Evolutionary conservation across 2,797 vertebrate species (phyloP), one percentile per base, ranked within the genome.

Genomic region (Triplophysa bombifrons): DNA sequence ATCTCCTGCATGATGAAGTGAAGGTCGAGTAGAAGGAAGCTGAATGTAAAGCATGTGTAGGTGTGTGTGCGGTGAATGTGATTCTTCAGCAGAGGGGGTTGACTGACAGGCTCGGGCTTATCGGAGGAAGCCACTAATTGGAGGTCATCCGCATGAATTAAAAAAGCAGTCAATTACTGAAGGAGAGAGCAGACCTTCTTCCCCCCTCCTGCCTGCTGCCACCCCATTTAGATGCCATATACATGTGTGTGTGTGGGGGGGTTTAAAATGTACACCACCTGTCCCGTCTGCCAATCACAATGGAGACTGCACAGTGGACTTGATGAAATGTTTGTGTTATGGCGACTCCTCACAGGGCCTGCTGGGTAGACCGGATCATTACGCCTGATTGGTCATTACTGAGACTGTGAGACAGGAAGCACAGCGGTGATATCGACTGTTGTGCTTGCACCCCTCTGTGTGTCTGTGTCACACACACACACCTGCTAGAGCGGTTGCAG

Each of bases 91-190:
- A 78, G 79, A 48, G 65, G 19, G 64, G 55, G 82, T 58, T 84
- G 77, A 85, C 80, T 74, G 84, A 82, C 82, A 75, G 81, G 58
- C 74, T 55, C 7, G 1, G 78, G 82, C 84, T 78, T 83, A 48
- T 75, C 56, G 27, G 75, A 82, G 65, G 71, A 79, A 55, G 65
- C 13, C 69, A 56, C 80, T 84, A 84, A 86, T 84, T 85, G 80
- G 82, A 87, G 86, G 86, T 88, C 84, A 82, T 83, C 63, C 70
- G 74, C 80, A 84, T 82, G 76, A 80, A 80, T 85, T 79, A 81
- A 74, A 81, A 66, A 86, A 84, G 72, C 78, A 80, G 80, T 77
- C 81, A 84, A 84, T 85, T 82, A 80, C 74, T 53, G 56, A 4
- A 17, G 81, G 68, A 72, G 69, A 80, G 48, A 74, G 80, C 20